These are phyloP conservation scores for Sericinus montela DNA, from an alignment of 2,888 invertebrate genomes.

Conservation along the genomic window DNA sequence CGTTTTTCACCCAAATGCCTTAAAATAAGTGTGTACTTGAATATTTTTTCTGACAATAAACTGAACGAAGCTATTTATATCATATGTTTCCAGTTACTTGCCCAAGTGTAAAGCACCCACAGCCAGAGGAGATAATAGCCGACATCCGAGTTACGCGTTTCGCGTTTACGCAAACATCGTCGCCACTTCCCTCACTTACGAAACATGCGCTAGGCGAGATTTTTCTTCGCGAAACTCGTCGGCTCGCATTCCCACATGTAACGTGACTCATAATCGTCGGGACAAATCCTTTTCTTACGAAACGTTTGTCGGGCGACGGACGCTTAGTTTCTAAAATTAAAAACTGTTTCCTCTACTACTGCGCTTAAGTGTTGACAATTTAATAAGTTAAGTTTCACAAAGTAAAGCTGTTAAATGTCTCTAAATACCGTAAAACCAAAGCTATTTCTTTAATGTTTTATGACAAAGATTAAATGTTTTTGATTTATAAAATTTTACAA, in stretches of 20 bases:
- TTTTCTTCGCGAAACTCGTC: slow-evolving; percentile 48
- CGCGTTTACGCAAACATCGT: slow-evolving; percentile 32
- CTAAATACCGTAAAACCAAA: no score
- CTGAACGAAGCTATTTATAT: no score
- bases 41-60: no score
- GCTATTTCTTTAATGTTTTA: no score
- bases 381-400: no score
- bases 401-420: not conserved
- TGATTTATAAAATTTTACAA: no score
- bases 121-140: slow-evolving; percentile 46
- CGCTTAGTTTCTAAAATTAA: slow-evolving; percentile 2
- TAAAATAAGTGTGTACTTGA: no score
- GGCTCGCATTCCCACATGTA: slow-evolving; percentile 38
- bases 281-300: slow-evolving; percentile 26
- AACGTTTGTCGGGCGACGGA: slow-evolving; percentile 1
- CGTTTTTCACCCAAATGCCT: no score
- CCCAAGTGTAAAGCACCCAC: slow-evolving; percentile 28
- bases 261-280: slow-evolving; percentile 31
- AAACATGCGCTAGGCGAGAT: slow-evolving; percentile 38
- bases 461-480: no score
- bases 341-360: not conserved
- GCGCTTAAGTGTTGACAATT: no score
- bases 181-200: slow-evolving; percentile 51
- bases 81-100: slow-evolving; percentile 1
- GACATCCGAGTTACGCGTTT: slow-evolving; percentile 62